Evolutionary conservation across 2,113 vertebrate species (phyloP).

Genomic region (Asarcornis scutulata): DNA sequence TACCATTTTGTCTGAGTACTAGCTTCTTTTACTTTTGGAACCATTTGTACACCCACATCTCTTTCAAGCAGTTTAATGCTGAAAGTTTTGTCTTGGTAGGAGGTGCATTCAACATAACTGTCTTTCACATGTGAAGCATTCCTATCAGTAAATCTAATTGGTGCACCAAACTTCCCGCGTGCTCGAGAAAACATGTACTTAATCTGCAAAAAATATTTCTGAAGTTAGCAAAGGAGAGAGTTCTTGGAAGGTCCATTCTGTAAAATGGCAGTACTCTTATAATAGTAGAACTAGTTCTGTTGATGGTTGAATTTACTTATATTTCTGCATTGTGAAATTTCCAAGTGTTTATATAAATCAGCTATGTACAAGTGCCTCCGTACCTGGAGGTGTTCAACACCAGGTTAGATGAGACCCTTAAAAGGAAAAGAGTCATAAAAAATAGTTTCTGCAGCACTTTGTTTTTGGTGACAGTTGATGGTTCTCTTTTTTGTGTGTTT

Average conservation of each 20-base stretch:
- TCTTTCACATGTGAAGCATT: conserved; percentile 76
- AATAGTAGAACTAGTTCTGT: not conserved
- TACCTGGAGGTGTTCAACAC: no score
- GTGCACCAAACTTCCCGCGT: conserved; percentile 76
- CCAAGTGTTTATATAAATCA: not conserved
- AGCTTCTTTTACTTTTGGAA: conserved; percentile 69
- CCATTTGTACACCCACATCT: conserved; percentile 77
- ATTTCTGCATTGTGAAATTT: not conserved
- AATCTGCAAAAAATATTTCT: conserved; percentile 76
- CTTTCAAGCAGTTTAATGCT: conserved; percentile 82
- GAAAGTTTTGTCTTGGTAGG: conserved; percentile 86
- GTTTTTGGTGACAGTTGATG: not conserved
- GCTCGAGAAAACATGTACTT: conserved; percentile 80
- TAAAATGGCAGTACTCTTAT: not conserved
- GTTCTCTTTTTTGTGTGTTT: not conserved
- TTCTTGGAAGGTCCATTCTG: not conserved
- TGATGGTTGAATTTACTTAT: not conserved
- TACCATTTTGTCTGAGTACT: conserved; percentile 89
- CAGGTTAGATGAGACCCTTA: not conserved
- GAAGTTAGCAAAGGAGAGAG: not conserved
- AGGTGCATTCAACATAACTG: conserved; percentile 75
- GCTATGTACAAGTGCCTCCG: not conserved
- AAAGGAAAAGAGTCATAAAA: not conserved
- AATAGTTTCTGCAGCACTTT: not conserved
- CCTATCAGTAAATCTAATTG: conserved; percentile 78